phyloP scores from a whole-genome alignment of 2,888 invertebrate genomes.

The Athalia circularis region DNA sequence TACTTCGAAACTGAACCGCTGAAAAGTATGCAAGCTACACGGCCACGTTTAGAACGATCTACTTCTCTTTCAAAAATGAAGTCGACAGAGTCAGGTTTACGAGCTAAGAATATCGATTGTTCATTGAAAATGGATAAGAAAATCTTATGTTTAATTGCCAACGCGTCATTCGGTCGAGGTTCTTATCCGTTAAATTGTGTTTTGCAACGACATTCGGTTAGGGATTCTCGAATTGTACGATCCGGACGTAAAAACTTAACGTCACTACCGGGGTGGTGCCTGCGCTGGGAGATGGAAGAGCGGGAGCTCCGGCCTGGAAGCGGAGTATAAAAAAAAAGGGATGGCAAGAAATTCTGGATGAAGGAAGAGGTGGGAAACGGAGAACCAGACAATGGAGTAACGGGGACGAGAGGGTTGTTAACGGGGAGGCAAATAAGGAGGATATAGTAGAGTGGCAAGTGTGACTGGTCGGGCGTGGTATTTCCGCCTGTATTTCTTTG shows the following conservation, averaged over 20 bases:
- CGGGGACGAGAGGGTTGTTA: too few relatives aligned
- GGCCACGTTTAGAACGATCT: slow-evolving; percentile 14
- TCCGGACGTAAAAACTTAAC: too few relatives aligned
- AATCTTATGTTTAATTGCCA: too few relatives aligned
- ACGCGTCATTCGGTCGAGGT: too few relatives aligned
- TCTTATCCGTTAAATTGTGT: too few relatives aligned
- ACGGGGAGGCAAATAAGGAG: slow-evolving; percentile 6
- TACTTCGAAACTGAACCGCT: background rate
- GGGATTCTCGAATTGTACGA: too few relatives aligned
- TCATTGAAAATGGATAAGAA: too few relatives aligned
- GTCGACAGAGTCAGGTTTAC: background rate
- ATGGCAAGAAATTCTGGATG: slow-evolving; percentile 6
- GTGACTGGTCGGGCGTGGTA: slow-evolving; percentile 36
- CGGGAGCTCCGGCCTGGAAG: background rate
- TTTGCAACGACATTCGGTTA: too few relatives aligned
- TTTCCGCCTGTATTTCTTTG: slow-evolving; percentile 32
- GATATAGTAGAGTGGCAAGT: background rate
- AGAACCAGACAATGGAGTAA: slow-evolving; percentile 10
- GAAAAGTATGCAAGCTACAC: background rate
- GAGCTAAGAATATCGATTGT: background rate
- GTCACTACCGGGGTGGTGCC: too few relatives aligned
- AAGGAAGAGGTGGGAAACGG: slow-evolving; percentile 4
- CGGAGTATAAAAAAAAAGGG: slow-evolving; percentile 13
- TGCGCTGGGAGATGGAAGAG: too few relatives aligned
- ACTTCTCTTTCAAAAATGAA: background rate